Evolutionary conservation across 2,888 invertebrate species (phyloP).

Genomic region (Parthenolecanium corni): DNA sequence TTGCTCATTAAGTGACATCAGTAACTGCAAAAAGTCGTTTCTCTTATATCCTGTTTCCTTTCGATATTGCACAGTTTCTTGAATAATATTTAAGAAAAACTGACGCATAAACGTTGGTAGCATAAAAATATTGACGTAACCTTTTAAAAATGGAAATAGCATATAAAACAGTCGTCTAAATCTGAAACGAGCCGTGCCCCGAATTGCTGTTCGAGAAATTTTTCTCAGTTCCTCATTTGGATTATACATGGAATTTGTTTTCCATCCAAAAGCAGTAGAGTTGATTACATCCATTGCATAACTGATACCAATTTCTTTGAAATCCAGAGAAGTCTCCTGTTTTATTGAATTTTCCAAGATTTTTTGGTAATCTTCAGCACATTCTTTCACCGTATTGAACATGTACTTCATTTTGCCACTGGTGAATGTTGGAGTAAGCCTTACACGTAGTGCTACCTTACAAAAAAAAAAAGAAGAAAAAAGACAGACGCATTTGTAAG

Average conservation of each 20-base stretch:
- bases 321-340: conserved; percentile 35
- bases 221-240: conserved; percentile 39
- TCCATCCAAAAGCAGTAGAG: conserved; percentile 42
- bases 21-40: conserved; percentile 35
- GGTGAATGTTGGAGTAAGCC: conserved; percentile 45
- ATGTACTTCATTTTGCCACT: conserved; percentile 46
- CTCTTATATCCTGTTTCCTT: conserved; percentile 33
- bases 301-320: conserved; percentile 39
- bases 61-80: conserved; percentile 34
- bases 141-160: conserved; percentile 32
- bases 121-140: conserved; percentile 30
- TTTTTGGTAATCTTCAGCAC: conserved; percentile 37
- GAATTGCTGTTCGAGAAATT: conserved; percentile 38
- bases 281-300: conserved; percentile 44
- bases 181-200: conserved; percentile 36
- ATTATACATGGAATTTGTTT: conserved; percentile 40
- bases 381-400: conserved; percentile 42
- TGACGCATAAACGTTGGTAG: conserved; percentile 31
- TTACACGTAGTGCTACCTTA: conserved; percentile 39
- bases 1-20: conserved; percentile 12
- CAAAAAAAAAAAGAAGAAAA: too few relatives aligned
- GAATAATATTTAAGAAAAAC: conserved; percentile 35
- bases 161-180: conserved; percentile 32
- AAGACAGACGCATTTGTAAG: too few relatives aligned
- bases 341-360: not conserved